Evolutionary conservation across 2,888 invertebrate species (phyloP).

Genomic region (Drosophila leonis): DNA sequence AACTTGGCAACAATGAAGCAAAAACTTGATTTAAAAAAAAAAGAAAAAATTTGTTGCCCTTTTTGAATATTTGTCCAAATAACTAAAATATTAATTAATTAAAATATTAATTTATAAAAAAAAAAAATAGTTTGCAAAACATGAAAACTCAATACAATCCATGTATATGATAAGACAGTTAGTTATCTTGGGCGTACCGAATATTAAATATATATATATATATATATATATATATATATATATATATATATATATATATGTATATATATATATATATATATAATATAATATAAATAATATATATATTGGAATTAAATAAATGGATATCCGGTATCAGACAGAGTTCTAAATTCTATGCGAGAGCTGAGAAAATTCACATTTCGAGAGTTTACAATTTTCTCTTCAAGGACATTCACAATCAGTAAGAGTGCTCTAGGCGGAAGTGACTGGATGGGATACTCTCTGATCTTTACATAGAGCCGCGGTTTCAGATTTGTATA

Average conservation of each 20-base stretch:
- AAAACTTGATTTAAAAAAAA: background rate
- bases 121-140: background rate
- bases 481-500: too few relatives aligned
- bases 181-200: too few relatives aligned
- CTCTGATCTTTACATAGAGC: too few relatives aligned
- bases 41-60: background rate
- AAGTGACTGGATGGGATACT: background rate
- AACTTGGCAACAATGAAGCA: slow-evolving; percentile 15
- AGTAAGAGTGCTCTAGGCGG: background rate
- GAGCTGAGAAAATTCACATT: too few relatives aligned
- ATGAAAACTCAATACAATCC: background rate
- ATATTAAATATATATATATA: too few relatives aligned
- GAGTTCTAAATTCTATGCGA: background rate
- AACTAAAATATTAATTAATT: background rate
- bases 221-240: too few relatives aligned
- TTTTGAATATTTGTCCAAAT: background rate
- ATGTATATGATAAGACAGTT: background rate
- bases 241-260: too few relatives aligned
- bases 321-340: too few relatives aligned
- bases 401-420: background rate
- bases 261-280: too few relatives aligned
- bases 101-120: background rate
- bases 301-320: too few relatives aligned
- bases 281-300: too few relatives aligned
- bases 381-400: too few relatives aligned